Percentiles rank a stretch among this genome's conserved stretches.
Evolutionary conservation across 2,797 vertebrate genomes (phyloP).

Genomic region (Heteromormyrus szaboi): DNA sequence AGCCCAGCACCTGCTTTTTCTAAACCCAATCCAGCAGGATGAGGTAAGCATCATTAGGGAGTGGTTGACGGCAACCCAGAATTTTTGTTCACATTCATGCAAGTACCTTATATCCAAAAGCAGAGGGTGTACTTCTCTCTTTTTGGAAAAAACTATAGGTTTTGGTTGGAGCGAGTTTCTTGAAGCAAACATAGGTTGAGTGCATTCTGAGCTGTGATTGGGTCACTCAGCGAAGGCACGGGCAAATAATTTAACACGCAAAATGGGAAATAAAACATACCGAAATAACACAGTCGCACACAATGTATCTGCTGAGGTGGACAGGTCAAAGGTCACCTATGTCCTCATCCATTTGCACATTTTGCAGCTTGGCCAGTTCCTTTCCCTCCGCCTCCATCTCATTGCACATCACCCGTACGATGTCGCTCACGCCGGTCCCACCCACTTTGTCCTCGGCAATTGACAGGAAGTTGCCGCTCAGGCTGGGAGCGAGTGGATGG

Average conservation of each 20-base stretch:
- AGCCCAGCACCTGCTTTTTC: constrained; percentile 65
- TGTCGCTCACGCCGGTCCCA: constrained; percentile 67
- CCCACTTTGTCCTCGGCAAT: constrained; percentile 70
- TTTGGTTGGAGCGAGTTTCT: constrained; percentile 29
- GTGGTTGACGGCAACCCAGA: constrained; percentile 50
- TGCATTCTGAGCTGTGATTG: constrained; percentile 41
- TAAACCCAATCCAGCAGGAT: constrained; percentile 63
- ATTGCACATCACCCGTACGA: constrained; percentile 81
- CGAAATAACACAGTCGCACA: constrained; percentile 30
- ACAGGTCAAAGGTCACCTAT: constrained; percentile 85
- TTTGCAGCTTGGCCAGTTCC: constrained; percentile 90
- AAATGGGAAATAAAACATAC: constrained; percentile 43
- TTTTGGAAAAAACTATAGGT: background rate
- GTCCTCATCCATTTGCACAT: constrained; percentile 95
- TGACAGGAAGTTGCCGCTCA: constrained; percentile 78
- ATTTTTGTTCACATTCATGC: constrained; percentile 42
- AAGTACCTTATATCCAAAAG: constrained; percentile 40
- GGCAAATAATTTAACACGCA: constrained; percentile 69
- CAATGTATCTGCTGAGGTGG: constrained; percentile 29
- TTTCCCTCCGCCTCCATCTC: constrained; percentile 86
- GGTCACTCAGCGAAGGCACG: constrained; percentile 44
- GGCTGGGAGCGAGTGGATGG: constrained; percentile 66
- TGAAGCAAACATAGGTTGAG: constrained; percentile 44
- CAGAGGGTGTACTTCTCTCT: constrained; percentile 32
- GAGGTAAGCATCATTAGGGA: constrained; percentile 63